phyloP scores from a whole-genome alignment of 2,888 invertebrate genomes.

The Ditula angustiorana region DNA sequence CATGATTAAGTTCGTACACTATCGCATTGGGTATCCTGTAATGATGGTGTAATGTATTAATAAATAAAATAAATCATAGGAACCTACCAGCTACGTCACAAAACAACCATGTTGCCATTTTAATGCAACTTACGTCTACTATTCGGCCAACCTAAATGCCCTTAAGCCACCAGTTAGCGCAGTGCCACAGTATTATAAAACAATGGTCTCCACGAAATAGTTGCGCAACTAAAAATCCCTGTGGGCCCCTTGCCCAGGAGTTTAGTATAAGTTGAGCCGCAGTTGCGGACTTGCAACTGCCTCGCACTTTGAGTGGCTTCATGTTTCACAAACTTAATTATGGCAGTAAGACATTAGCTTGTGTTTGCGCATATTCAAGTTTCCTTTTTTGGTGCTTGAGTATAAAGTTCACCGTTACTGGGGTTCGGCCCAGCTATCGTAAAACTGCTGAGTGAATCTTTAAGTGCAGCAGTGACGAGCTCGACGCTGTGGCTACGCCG shows the following conservation, averaged over 20 bases:
- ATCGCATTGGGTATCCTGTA: no score
- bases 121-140: neutral
- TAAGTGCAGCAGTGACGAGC: no score
- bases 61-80: no score
- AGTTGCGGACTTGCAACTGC: slow-evolving; percentile 17
- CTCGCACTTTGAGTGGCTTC: slow-evolving; percentile 33
- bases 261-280: slow-evolving; percentile 22
- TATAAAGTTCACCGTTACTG: slow-evolving; percentile 10
- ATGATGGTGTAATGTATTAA: no score
- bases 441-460: slow-evolving; percentile 35
- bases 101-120: neutral
- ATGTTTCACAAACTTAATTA: slow-evolving; percentile 31
- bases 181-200: slow-evolving; percentile 30
- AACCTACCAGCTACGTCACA: neutral
- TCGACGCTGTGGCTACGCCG: no score
- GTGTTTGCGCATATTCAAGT: neutral
- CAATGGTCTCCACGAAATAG: slow-evolving; percentile 26
- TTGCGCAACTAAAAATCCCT: slow-evolving; percentile 35
- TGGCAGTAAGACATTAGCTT: slow-evolving; percentile 16
- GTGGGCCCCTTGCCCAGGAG: slow-evolving; percentile 29
- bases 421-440: slow-evolving; percentile 21
- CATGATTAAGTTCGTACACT: no score
- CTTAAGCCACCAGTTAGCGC: slow-evolving; percentile 19
- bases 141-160: slow-evolving; percentile 13
- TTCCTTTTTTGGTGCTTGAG: neutral